These are phyloP conservation scores for Nymphalis io DNA, from an alignment of 1,140 invertebrate genomes.

Conservation along the genomic window DNA sequence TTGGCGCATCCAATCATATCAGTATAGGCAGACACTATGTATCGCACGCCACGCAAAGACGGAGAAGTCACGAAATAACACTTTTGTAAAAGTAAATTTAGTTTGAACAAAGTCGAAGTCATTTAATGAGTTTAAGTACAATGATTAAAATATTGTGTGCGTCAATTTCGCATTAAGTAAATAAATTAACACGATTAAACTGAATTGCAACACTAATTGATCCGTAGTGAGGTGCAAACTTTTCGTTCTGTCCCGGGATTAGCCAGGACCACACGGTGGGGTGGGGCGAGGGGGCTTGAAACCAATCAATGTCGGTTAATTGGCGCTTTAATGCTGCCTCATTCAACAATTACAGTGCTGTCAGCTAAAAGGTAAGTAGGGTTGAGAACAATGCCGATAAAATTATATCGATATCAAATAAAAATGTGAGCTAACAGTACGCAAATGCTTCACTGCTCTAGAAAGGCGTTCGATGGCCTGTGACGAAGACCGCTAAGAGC, in stretches of 20 bases:
- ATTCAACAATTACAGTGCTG: slow-evolving; percentile 75
- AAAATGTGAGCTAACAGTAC: not conserved
- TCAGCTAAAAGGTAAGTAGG: slow-evolving; percentile 53
- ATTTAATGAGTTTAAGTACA: no score
- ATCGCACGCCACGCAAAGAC: no score
- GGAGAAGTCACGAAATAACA: no score
- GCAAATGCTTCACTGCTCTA: not conserved
- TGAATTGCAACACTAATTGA: slow-evolving; percentile 28
- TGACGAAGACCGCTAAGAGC: no score
- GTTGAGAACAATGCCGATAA: slow-evolving; percentile 24
- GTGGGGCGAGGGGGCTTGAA: slow-evolving; percentile 42
- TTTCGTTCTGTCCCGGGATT: slow-evolving; percentile 27
- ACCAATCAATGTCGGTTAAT: slow-evolving; percentile 77
- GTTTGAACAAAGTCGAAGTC: no score
- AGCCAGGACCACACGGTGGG: slow-evolving; percentile 28
- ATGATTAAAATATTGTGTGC: not conserved
- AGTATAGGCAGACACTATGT: no score
- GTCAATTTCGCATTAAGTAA: slow-evolving; percentile 1
- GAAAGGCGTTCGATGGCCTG: no score
- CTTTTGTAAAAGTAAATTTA: no score
- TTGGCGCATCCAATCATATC: no score
- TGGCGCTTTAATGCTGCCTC: slow-evolving; percentile 75
- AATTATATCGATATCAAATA: slow-evolving; percentile 22
- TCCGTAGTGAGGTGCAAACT: slow-evolving; percentile 28
- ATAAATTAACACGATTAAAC: slow-evolving; percentile 29